Conservation (phyloP, 2,113 vertebrate genomes). For the Acrocephalus kingi region DNA sequence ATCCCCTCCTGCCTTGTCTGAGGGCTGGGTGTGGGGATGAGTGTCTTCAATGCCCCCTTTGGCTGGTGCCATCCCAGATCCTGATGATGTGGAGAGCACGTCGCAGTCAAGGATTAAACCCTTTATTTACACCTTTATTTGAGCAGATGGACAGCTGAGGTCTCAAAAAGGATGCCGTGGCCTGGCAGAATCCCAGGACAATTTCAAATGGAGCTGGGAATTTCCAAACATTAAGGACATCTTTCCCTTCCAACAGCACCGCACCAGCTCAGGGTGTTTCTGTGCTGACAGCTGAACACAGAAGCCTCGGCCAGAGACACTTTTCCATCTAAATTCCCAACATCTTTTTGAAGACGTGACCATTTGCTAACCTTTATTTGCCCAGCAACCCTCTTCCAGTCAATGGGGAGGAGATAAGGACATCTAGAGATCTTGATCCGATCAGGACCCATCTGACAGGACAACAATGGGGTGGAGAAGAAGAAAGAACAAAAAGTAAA, state of each 20-base stretch:
- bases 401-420: background rate
- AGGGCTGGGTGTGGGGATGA: background rate
- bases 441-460: background rate
- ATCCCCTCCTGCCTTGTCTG: conserved; percentile 4
- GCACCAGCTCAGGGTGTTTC: background rate
- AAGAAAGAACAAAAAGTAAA: conserved; percentile 7
- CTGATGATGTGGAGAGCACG: background rate
- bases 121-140: background rate
- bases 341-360: conserved; percentile 10
- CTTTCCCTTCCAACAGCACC: background rate
- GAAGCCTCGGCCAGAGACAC: background rate
- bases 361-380: conserved; percentile 4
- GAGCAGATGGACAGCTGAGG: background rate
- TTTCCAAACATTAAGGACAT: background rate
- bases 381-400: background rate
- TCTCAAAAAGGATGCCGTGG: background rate
- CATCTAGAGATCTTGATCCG: background rate
- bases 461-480: background rate
- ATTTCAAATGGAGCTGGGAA: background rate
- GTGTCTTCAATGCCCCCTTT: background rate
- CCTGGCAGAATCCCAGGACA: background rate
- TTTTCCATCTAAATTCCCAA: background rate
- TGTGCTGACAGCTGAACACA: background rate
- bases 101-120: background rate
- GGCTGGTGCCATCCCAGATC: background rate